Base-by-base conservation (phyloP, 2,113 vertebrate species). In the Bambusicola thoracicus region DNA sequence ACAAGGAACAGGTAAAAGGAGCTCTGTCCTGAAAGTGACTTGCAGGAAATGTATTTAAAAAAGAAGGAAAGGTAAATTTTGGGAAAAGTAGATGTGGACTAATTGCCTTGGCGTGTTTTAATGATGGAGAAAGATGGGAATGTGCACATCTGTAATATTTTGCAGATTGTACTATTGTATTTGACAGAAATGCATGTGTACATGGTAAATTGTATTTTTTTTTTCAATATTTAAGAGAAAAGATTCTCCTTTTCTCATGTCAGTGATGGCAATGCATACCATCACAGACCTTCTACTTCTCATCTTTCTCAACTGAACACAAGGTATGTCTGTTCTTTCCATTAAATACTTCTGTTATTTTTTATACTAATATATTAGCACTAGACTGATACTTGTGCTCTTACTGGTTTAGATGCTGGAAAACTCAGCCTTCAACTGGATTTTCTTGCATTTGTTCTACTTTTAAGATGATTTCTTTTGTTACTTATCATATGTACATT, bases 181-280 rank as follows among this genome's bases (percentile, higher is more conserved):
- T 83, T 87, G 79, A 70, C 56, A 51, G 85, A 87, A 83, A 61
- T 87, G 82, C 89, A 89, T 22, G 55, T 80, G 87, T 85, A 85
- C 79, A 19, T 87, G 72, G 72, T 74, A 7, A 77, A 67, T 34
- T 80, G 41, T 30, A 59, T 51, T 13, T 83, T 65, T 13, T 83
- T 65, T 80, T 78, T 59, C 61, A 72, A 0, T 78, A 18, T 65
- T 17, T 65, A 85, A 77, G 81, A 66, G 85, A n/a, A 91, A 85
- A 76, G 65, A 32, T 81, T 61, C 74, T 85, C 43, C 73, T 89
- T 92, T 89, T 74, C 85, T 88, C 55, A 18, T 85, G 41, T 55
- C 73, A 40, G 2, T 67, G 85, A 77, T 5, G 19, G 66, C 84
- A 92, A 89, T 77, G 69, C 44, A 25, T 61, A 32, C 21, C 25